Evolutionary conservation across 2,113 vertebrate species (phyloP), one percentile per base, ranked within the genome.

Genomic region (Spheniscus mendiculus): DNA sequence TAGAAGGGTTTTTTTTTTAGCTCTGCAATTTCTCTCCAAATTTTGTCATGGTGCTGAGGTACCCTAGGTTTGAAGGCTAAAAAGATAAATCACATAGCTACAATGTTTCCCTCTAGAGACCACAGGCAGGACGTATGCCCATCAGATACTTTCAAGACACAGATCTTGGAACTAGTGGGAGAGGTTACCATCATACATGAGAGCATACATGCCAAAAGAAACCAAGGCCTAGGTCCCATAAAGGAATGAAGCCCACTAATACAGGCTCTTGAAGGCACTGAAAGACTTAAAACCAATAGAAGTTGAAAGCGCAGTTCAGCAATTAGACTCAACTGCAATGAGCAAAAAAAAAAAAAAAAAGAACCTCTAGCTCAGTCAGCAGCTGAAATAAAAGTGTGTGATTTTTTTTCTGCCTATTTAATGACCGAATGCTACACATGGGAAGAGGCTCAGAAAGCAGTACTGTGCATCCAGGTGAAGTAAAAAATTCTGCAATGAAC

Each of bases 121-220:
- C 16, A 38, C 19, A 53, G 29, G n/a, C 53, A 72, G 21, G 29
- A 29, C 0, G 0, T 16, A 14, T 9, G 11, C 6, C 53, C 11
- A 3, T 22, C 21, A 23, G 30, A 3, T 5, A 32, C 23, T 23
- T 45, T 4, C 5, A 26, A 58, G 30, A 26, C 17, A 67, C 20
- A 47, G 36, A 40, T 11, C 5, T 2, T 8, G 12, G 38, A 63
- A 76, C 26, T 40, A 20, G 32, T 1, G 14, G 30, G 12, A 79
- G n/a, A 32, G 11, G 17, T 8, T 53, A 27, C 22, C 2, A 5
- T 16, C n/a, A 18, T 7, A 45, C 9, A 15, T 0, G 5, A 16
- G 8, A 38, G 42, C 5, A 27, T 5, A 42, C 30, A n/a, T 15
- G 29, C 44, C 36, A 40, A 21, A 59, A 52, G 38, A 65, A 86